Evolutionary conservation across 2,888 invertebrate genomes (phyloP), one percentile per base, ranked within the genome.

Genomic region (Leistus spinibarbis): DNA sequence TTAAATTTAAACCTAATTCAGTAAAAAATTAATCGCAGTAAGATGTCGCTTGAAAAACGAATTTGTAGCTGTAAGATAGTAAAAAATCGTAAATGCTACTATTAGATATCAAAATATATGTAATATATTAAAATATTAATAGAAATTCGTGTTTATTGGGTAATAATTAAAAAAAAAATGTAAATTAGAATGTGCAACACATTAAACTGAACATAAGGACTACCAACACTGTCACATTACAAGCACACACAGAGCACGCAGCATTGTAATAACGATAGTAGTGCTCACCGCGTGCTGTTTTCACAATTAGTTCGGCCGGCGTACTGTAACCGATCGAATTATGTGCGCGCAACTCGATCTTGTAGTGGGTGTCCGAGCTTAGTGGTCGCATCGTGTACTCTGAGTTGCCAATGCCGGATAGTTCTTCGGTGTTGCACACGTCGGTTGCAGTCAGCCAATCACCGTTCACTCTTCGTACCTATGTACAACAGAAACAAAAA

Each of bases 211-310:
- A 23, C 56, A 68, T 20, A 68, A 68, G 22, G 16, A 68, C 20
- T 23, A 56, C 16, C 13, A 63, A 54, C 24, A 70, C 20, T 10
- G 23, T 60, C 73, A 60, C 67, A 60, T 60, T 67, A 53, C 62
- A 60, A 22, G 24, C 73, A 74, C 66, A 66, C 75, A 75, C 72
- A 63, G 66, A 66, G 56, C 67, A 71, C 63, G 67, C 57, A 73
- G 64, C 69, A 74, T 74, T 78, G 64, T 66, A 65, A 72, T 78
- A 78, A 77, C 77, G 77, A 62, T 77, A 79, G 76, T 78, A 78
- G 54, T 77, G 77, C 94, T 94, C 92, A 95, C 96, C 95, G 89
- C 92, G 90, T 82, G 94, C 92, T 78, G 97, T 97, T 87, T 92
- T 94, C 85, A 97, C 89, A 83, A 92, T 90, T 79, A 95, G 89